Evolutionary conservation across 2,113 vertebrate species (phyloP).

Genomic region (Malurus melanocephalus): DNA sequence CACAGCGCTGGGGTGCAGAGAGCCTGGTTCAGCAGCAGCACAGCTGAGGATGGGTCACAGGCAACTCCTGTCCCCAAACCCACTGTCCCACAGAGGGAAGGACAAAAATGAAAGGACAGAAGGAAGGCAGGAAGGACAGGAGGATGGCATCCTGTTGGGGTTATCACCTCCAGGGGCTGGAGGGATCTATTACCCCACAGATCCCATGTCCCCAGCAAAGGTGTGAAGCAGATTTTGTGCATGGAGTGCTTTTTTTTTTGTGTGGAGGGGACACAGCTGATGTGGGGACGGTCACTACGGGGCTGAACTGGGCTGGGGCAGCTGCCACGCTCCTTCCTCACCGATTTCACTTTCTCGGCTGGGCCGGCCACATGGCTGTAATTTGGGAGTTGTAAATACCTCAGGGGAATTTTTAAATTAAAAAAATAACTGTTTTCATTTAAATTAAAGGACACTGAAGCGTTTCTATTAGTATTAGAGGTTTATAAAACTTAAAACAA

Average conservation of each 20-base stretch:
- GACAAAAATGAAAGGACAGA: neutral
- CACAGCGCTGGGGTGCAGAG: neutral
- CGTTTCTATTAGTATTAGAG: conserved; percentile 19
- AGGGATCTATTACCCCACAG: neutral
- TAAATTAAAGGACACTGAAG: conserved; percentile 27
- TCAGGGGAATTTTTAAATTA: conserved; percentile 30
- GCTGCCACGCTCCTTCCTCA: neutral
- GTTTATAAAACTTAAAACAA: conserved; percentile 31
- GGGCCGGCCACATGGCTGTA: conserved; percentile 26
- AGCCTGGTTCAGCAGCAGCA: neutral
- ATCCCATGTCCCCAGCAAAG: neutral
- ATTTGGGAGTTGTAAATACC: conserved; percentile 46
- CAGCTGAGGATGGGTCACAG: fast-evolving
- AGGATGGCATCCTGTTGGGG: neutral
- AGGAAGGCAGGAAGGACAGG: neutral
- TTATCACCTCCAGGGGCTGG: neutral
- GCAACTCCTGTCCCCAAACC: neutral
- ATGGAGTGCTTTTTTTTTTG: too few species aligned
- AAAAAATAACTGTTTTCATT: conserved; percentile 32
- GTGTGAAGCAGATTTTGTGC: neutral
- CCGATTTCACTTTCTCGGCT: neutral
- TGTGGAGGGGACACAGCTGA: neutral
- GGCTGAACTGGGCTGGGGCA: neutral
- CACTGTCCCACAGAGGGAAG: neutral
- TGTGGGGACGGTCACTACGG: fast-evolving